Percentiles rank a stretch among this genome's conserved stretches.
These are phyloP conservation scores for Toxotes jaculatrix DNA, from an alignment of 2,113 vertebrate genomes.

Conservation along the genomic window DNA sequence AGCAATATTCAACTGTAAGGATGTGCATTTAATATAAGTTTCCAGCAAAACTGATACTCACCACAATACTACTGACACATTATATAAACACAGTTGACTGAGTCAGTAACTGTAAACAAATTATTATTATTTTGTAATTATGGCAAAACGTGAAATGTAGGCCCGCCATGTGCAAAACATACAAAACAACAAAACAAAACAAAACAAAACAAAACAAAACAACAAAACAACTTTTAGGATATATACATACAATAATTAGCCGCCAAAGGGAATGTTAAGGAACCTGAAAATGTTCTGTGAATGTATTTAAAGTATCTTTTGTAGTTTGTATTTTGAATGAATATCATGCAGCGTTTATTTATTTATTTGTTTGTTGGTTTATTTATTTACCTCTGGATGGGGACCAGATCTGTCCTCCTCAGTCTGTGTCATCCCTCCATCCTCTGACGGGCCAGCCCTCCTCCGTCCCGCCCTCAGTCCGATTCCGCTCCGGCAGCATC, in stretches of 20 bases:
- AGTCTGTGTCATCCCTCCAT: conserved; percentile 34
- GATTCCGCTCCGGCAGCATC: conserved; percentile 29
- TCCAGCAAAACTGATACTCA: too few species aligned
- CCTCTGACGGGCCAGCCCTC: conserved; percentile 60
- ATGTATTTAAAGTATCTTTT: neutral
- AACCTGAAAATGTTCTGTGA: neutral
- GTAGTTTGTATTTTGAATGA: neutral
- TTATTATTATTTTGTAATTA: neutral
- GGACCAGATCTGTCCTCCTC: conserved; percentile 36
- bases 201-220: too few species aligned
- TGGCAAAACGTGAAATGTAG: neutral
- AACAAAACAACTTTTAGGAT: too few species aligned
- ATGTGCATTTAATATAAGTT: too few species aligned
- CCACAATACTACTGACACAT: too few species aligned
- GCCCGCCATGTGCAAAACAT: neutral
- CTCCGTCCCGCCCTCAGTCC: conserved; percentile 48
- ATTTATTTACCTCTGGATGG: conserved; percentile 1
- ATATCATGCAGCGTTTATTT: neutral
- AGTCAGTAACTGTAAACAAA: too few species aligned
- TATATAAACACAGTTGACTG: too few species aligned
- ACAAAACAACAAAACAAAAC: too few species aligned
- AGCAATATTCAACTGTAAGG: too few species aligned
- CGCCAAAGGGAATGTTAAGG: neutral
- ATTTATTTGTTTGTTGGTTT: neutral
- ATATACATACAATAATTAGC: too few species aligned